A percentile compares a stretch with the other conserved stretches of the same genome.
Evolutionary conservation across 1,140 invertebrate species (phyloP).

Genomic region (Daktulosphaira vitifoliae): DNA sequence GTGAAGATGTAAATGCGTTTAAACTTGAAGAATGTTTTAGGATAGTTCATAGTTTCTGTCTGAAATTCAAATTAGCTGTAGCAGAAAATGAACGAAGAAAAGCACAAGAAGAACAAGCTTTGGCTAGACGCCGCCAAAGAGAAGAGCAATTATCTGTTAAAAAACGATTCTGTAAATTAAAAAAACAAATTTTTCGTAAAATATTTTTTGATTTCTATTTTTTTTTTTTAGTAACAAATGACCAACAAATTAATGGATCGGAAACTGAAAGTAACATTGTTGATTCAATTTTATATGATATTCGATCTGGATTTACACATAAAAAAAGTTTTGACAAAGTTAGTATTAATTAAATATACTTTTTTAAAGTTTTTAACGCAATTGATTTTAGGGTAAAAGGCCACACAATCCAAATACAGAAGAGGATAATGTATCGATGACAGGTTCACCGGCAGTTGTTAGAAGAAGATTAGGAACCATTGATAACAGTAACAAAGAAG

Average conservation of each 20-base stretch:
- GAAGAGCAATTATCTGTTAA: conserved; percentile 60
- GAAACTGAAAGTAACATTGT: conserved; percentile 64
- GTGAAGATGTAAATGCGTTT: conserved; percentile 81
- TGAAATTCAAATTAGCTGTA: conserved; percentile 70
- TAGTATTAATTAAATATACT: too few species aligned
- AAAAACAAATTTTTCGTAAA: neutral
- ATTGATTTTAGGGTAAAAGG: conserved; percentile 46
- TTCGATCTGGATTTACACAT: conserved; percentile 53
- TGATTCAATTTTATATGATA: conserved; percentile 64
- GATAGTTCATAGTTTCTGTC: conserved; percentile 77
- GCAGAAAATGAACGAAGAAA: conserved; percentile 70
- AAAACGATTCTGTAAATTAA: conserved; percentile 51
- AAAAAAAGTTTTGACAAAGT: conserved; percentile 44
- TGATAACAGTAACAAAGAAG: conserved; percentile 50
- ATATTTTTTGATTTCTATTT: too few species aligned
- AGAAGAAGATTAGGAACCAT: conserved; percentile 57
- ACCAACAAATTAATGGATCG: conserved; percentile 53
- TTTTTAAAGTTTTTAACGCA: too few species aligned
- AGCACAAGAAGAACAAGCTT: conserved; percentile 72
- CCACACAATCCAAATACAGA: conserved; percentile 50
- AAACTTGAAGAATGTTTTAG: conserved; percentile 94
- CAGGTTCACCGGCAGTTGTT: conserved; percentile 57
- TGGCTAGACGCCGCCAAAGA: conserved; percentile 60
- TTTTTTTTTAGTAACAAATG: conserved; percentile 1
- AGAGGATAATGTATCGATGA: conserved; percentile 51